These are phyloP conservation scores for Iselma pallidipennis DNA, from an alignment of 2,888 invertebrate species.

Conservation along the genomic window DNA sequence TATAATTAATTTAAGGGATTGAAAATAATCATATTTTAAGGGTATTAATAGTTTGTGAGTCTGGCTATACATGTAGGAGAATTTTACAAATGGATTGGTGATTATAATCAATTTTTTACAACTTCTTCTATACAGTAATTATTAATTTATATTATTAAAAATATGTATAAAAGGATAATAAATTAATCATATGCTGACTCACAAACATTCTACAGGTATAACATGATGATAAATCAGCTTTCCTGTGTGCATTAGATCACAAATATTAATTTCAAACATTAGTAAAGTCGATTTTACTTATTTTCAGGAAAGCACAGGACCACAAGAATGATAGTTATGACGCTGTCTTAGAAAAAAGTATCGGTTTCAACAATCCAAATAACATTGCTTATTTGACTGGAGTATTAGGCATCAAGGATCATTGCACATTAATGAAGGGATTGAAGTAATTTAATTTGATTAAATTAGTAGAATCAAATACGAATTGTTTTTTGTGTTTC, in stretches of 20 bases:
- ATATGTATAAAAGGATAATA: neutral
- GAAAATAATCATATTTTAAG: constrained; percentile 27
- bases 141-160: too few relatives aligned
- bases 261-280: constrained; percentile 7
- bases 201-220: constrained; percentile 26
- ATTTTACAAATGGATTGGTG: neutral
- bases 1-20: constrained; percentile 37
- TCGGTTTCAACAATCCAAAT: constrained; percentile 89
- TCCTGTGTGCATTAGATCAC: constrained; percentile 9
- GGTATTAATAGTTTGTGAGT: constrained; percentile 28
- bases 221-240: constrained; percentile 13
- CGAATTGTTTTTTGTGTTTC: neutral
- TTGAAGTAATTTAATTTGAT: constrained; percentile 62
- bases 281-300: constrained; percentile 8
- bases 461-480: neutral
- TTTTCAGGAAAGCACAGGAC: constrained; percentile 75
- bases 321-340: constrained; percentile 80
- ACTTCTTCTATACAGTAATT: too few relatives aligned
- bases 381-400: constrained; percentile 81
- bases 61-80: constrained; percentile 11
- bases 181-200: constrained; percentile 18
- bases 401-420: constrained; percentile 72
- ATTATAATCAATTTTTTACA: neutral
- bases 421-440: constrained; percentile 71
- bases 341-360: constrained; percentile 78